These are phyloP conservation scores for Pristionchus maxplancki DNA, from an alignment of 2,888 invertebrate genomes.

Conservation along the genomic window DNA sequence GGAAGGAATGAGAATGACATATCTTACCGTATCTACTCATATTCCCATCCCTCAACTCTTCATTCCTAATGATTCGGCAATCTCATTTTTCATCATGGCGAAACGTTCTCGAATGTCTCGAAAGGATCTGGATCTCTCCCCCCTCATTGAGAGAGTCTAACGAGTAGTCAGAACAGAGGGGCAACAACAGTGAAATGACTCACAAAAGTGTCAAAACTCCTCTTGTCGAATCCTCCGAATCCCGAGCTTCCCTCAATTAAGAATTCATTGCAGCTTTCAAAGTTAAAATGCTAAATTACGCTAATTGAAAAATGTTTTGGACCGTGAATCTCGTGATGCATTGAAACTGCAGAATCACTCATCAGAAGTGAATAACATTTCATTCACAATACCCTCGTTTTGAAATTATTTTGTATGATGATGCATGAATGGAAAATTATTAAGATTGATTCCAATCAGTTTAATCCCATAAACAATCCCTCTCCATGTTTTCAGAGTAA, in stretches of 20 bases:
- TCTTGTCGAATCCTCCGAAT: constrained; percentile 59
- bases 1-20: background rate
- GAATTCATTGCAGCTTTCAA: background rate
- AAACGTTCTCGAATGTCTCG: constrained; percentile 35
- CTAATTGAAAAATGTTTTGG: background rate
- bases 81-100: background rate
- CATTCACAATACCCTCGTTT: background rate
- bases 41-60: background rate
- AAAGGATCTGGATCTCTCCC: background rate
- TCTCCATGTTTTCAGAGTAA: too few species aligned
- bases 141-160: background rate
- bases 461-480: too few species aligned
- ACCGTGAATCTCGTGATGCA: background rate
- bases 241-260: constrained; percentile 52
- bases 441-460: background rate
- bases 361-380: background rate
- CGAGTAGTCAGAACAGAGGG: background rate
- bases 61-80: constrained; percentile 11
- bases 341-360: background rate
- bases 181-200: background rate
- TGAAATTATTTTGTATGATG: background rate
- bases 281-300: background rate
- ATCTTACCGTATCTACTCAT: background rate
- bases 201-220: constrained; percentile 44
- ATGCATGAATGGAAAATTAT: background rate